These are phyloP conservation scores for Peucedramus taeniatus DNA, from an alignment of 2,113 vertebrate species.

Conservation along the genomic window DNA sequence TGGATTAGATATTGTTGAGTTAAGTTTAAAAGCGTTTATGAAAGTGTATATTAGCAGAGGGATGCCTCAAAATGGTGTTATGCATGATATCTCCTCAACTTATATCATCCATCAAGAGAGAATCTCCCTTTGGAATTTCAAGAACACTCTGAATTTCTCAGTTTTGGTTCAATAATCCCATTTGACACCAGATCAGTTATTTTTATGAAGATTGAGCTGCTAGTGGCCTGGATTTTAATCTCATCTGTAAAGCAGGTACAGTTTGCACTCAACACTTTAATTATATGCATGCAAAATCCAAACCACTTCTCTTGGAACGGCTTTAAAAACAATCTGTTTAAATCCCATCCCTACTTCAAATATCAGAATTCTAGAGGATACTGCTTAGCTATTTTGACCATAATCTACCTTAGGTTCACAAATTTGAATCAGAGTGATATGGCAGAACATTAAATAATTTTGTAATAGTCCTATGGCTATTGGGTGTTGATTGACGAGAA, in stretches of 20 bases:
- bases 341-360: not conserved
- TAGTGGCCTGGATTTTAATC: not conserved
- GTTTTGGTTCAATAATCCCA: not conserved
- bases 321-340: not conserved
- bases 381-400: not conserved
- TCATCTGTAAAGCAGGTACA: not conserved
- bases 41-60: not conserved
- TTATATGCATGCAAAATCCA: not conserved
- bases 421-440: not conserved
- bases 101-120: not conserved
- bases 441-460: not conserved
- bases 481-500: not conserved
- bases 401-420: not conserved
- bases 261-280: not conserved
- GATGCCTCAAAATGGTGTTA: not conserved
- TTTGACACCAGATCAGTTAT: not conserved
- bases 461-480: not conserved
- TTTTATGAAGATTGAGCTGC: not conserved
- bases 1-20: not conserved
- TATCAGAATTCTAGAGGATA: not conserved
- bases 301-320: not conserved
- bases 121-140: not conserved
- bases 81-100: not conserved
- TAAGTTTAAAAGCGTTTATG: not conserved
- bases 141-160: not conserved